Evolutionary conservation across 2,888 invertebrate genomes (phyloP).

Genomic region (Andrena minutula): DNA sequence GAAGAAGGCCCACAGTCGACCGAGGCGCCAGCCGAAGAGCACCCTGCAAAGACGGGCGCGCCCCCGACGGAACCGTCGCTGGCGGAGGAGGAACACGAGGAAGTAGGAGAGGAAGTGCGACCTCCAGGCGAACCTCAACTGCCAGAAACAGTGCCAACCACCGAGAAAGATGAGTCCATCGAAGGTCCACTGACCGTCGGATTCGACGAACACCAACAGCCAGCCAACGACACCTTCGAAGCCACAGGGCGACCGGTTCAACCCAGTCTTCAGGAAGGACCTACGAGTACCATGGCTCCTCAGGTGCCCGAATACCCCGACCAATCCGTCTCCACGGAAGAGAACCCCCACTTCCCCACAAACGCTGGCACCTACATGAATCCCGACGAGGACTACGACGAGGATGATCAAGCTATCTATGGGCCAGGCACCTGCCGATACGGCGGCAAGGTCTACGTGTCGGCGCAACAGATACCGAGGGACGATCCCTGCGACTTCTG

Average conservation of each 20-base stretch:
- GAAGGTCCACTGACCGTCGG: slow-evolving; percentile 71
- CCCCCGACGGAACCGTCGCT: slow-evolving; percentile 48
- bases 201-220: slow-evolving; percentile 68
- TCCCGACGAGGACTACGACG: slow-evolving; percentile 89
- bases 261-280: slow-evolving; percentile 35
- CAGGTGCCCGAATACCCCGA: slow-evolving; percentile 77
- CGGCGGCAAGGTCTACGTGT: slow-evolving; percentile 96
- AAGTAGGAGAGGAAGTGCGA: slow-evolving; percentile 48
- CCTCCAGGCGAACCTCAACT: slow-evolving; percentile 59
- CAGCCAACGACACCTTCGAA: slow-evolving; percentile 69
- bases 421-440: slow-evolving; percentile 97
- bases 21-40: slow-evolving; percentile 44
- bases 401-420: slow-evolving; percentile 91
- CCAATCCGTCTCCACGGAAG: slow-evolving; percentile 73
- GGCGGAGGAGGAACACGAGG: slow-evolving; percentile 43
- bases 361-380: slow-evolving; percentile 85
- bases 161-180: slow-evolving; percentile 64
- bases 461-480: slow-evolving; percentile 97
- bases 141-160: slow-evolving; percentile 63
- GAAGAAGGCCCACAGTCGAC: slow-evolving; percentile 51
- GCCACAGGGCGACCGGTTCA: slow-evolving; percentile 24
- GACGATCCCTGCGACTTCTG: slow-evolving; percentile 98
- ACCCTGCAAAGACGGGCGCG: slow-evolving; percentile 38
- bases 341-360: slow-evolving; percentile 80
- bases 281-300: slow-evolving; percentile 47